Base-by-base conservation (phyloP, 2,888 invertebrate genomes). In the Drosophila peninsularis region DNA sequence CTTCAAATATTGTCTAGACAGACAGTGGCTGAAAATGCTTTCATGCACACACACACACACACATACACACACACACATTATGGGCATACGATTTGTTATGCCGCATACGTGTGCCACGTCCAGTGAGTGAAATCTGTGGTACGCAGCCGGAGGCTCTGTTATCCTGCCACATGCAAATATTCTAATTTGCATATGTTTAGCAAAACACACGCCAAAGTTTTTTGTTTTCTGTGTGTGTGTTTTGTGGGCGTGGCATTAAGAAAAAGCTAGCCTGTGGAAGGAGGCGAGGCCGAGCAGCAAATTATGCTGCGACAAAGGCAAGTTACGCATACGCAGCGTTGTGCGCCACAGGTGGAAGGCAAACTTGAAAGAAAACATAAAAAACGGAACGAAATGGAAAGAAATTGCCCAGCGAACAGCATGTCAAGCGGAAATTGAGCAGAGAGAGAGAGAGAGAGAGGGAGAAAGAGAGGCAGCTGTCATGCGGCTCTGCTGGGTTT, bases 111-210 rank as follows among this genome's bases (percentile, higher is more conserved):
- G 62, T 47, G 44, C 39, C 49, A 54, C 30, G 63, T 62, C 62
- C 58, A 61, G 55, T 62, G 56, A 72, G 68, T 21, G 50, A 36
- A 71, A 71, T 63, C 55, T 39, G 71, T 49, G 71, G 57, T 52
- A 58, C 50, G 61, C 54, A 63, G 39, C 39, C 57, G 39, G 44
- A 32, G 57, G 45, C 54, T 36, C 62, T 77, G 65, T 57, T 64
- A 69, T 81, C 62, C 75, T 71, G 78, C 65, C 81, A 87, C 82
- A 89, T 83, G 80, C 80, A 89, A 89, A 87, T 85, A 82, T 74
- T 74, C 84, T 87, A 84, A 85, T 85, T 85, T 85, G 82, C 89
- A 85, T 85, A 88, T 80, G 83, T 78, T 86, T 74, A 78, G 62
- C 62, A 64, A 67, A 58, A 62, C 62, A 56, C 67, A 58, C 52